A percentile compares a stretch with the other conserved stretches of the same genome.
phyloP scores from a whole-genome alignment of 2,113 vertebrate species.

The human (Homo sapiens) region DNA sequence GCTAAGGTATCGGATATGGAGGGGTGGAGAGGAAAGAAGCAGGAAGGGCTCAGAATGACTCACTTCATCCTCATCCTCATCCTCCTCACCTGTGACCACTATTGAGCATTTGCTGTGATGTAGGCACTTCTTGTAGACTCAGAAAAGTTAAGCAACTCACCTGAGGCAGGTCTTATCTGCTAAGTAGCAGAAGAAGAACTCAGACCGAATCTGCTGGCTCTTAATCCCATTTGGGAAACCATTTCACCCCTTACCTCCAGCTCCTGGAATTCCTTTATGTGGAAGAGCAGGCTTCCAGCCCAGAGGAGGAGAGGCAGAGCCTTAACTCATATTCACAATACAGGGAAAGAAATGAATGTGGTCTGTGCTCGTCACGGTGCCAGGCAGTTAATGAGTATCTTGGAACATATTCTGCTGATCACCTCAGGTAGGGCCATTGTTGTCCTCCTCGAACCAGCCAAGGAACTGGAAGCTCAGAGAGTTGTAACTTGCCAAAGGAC shows the following conservation, averaged over 20 bases:
- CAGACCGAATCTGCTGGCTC: neutral
- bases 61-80: neutral
- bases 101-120: neutral
- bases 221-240: neutral
- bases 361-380: fast-evolving
- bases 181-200: neutral
- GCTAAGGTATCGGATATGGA: neutral
- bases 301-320: neutral
- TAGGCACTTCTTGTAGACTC: neutral
- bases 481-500: neutral
- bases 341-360: neutral
- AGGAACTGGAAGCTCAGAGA: neutral
- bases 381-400: neutral
- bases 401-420: neutral
- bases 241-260: neutral
- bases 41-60: neutral
- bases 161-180: neutral
- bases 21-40: too few relatives aligned
- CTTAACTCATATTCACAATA: neutral
- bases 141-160: neutral
- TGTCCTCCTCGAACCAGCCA: neutral
- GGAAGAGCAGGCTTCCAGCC: neutral
- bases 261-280: neutral
- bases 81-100: neutral
- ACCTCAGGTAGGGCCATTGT: neutral